phyloP scores from a whole-genome alignment of 2,888 invertebrate genomes.

The Cacoxenus indagator region DNA sequence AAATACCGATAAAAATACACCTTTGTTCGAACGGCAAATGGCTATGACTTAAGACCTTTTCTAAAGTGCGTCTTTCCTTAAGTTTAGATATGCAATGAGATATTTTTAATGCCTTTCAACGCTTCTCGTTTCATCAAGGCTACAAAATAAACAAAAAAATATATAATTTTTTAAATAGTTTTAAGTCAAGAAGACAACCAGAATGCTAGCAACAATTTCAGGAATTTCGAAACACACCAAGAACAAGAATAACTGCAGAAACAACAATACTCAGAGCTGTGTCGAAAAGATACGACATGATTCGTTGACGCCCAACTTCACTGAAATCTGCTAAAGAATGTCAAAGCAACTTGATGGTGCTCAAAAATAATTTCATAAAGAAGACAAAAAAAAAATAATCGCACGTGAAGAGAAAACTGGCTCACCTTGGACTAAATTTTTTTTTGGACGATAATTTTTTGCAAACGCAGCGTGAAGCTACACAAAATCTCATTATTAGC shows the following conservation, averaged over 20 bases:
- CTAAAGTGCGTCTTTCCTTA: too few relatives aligned
- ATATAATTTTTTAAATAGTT: slow-evolving; percentile 32
- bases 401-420: slow-evolving; percentile 41
- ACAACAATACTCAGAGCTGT: background rate
- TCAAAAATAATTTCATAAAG: slow-evolving; percentile 17
- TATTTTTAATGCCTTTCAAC: slow-evolving; percentile 25
- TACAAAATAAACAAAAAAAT: slow-evolving; percentile 1
- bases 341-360: background rate
- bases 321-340: background rate
- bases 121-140: slow-evolving; percentile 10
- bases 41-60: too few relatives aligned
- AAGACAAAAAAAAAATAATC: slow-evolving; percentile 21
- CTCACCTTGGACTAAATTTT: slow-evolving; percentile 59
- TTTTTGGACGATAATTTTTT: slow-evolving; percentile 6
- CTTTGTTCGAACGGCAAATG: too few relatives aligned
- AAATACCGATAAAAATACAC: too few relatives aligned
- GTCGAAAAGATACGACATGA: background rate
- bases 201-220: slow-evolving; percentile 54
- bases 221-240: slow-evolving; percentile 35
- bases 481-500: slow-evolving; percentile 12
- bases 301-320: slow-evolving; percentile 10
- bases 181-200: slow-evolving; percentile 43
- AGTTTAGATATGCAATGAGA: too few relatives aligned
- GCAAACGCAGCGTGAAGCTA: slow-evolving; percentile 8
- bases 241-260: background rate